A percentile compares a stretch with the other conserved stretches of the same genome.
Evolutionary conservation across 2,113 vertebrate species (phyloP).

Genomic region (Albula glossodonta): DNA sequence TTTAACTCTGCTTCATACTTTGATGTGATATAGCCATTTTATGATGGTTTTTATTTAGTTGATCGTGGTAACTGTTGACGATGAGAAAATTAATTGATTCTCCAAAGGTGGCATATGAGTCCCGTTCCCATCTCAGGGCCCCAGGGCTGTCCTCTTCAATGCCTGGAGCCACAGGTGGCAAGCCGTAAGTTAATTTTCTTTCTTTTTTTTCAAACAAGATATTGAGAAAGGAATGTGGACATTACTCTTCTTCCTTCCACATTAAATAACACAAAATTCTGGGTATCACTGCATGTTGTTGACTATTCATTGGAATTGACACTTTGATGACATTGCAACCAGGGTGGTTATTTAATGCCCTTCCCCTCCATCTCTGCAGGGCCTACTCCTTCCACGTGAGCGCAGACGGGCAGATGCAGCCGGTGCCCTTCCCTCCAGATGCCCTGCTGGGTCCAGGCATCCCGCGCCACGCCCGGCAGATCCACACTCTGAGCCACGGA

Average conservation of each 20-base stretch:
- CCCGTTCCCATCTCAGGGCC: slow-evolving; percentile 81
- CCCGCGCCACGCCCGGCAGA: slow-evolving; percentile 80
- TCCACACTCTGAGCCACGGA: slow-evolving; percentile 81
- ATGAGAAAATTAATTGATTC: not conserved
- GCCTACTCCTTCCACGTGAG: slow-evolving; percentile 75
- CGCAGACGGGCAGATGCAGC: slow-evolving; percentile 73
- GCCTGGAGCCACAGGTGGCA: slow-evolving; percentile 75
- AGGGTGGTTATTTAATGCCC: not conserved
- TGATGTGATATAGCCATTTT: not conserved
- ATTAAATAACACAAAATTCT: slow-evolving; percentile 28
- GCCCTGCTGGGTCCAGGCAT: slow-evolving; percentile 79
- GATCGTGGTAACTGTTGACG: not conserved
- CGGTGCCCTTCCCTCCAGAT: slow-evolving; percentile 73
- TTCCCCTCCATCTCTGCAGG: slow-evolving; percentile 36
- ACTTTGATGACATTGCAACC: slow-evolving; percentile 12
- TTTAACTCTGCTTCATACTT: no score
- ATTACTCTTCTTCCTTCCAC: slow-evolving; percentile 29
- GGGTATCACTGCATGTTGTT: slow-evolving; percentile 41
- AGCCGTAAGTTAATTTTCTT: slow-evolving; percentile 76
- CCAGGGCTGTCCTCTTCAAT: slow-evolving; percentile 76
- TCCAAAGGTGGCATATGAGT: slow-evolving; percentile 77
- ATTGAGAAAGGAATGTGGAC: not conserved
- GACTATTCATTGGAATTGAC: slow-evolving; percentile 57
- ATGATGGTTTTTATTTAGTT: not conserved
- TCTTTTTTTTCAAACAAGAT: not conserved